Evolutionary conservation across 2,113 vertebrate genomes (phyloP).

Genomic region (Sander vitreus): DNA sequence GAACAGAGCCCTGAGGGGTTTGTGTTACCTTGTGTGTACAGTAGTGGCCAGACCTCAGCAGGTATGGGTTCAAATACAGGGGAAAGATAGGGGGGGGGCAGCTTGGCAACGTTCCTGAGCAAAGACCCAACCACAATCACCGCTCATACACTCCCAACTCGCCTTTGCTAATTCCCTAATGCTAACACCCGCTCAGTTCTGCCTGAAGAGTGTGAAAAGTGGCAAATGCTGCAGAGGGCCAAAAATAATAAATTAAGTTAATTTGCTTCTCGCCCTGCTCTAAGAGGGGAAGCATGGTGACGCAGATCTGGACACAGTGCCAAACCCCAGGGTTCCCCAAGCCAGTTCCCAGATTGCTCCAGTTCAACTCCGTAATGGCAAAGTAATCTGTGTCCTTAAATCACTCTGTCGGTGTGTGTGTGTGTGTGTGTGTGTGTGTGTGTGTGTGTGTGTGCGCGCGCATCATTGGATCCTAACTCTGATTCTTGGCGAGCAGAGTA

Average conservation of each 20-base stretch:
- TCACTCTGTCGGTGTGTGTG: slow-evolving; percentile 16
- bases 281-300: slow-evolving; percentile 39
- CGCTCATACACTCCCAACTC: slow-evolving; percentile 31
- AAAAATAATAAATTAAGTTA: slow-evolving; percentile 83
- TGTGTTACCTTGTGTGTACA: slow-evolving; percentile 61
- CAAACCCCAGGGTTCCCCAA: slow-evolving; percentile 65
- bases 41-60: slow-evolving; percentile 73
- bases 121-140: slow-evolving; percentile 63
- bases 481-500: neutral
- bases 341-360: slow-evolving; percentile 56
- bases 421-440: slow-evolving; percentile 3
- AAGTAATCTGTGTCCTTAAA: slow-evolving; percentile 60
- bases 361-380: slow-evolving; percentile 52
- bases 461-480: neutral
- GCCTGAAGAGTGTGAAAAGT: slow-evolving; percentile 68
- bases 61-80: slow-evolving; percentile 70
- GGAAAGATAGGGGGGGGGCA: neutral
- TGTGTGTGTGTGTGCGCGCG: neutral
- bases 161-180: slow-evolving; percentile 66
- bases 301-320: slow-evolving; percentile 54
- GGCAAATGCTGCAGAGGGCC: slow-evolving; percentile 66
- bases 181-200: slow-evolving; percentile 64
- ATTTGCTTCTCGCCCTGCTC: slow-evolving; percentile 72
- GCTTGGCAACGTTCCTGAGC: slow-evolving; percentile 66
- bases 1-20: slow-evolving; percentile 61